These are phyloP conservation scores for Ochotona curzoniae DNA, from an alignment of 2,113 vertebrate species.

Conservation along the genomic window DNA sequence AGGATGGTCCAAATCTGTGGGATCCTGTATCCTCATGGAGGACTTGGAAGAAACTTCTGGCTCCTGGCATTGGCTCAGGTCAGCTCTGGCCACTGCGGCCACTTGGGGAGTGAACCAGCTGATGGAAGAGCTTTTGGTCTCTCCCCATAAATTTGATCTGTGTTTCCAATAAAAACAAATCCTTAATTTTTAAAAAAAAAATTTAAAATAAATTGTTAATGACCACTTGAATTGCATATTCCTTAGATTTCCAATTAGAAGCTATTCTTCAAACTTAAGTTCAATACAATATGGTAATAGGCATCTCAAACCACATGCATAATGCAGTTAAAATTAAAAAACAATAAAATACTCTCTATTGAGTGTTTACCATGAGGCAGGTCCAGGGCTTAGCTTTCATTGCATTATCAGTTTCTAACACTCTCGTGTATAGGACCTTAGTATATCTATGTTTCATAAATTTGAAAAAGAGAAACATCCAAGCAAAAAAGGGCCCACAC, in stretches of 20 bases:
- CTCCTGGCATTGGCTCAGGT: too few relatives aligned
- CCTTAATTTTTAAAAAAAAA: too few relatives aligned
- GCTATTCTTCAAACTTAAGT: not conserved
- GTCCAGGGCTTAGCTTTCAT: not conserved
- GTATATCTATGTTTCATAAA: not conserved
- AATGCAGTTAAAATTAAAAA: not conserved
- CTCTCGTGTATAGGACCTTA: not conserved
- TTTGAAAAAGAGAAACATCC: slow-evolving; percentile 11
- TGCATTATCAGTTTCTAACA: not conserved
- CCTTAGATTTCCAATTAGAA: not conserved
- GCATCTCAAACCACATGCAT: slow-evolving; percentile 2
- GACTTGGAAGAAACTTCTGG: too few relatives aligned
- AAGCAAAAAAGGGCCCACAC: not conserved
- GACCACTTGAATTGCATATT: not conserved
- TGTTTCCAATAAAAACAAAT: too few relatives aligned
- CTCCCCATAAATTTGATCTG: too few relatives aligned
- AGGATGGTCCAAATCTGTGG: too few relatives aligned
- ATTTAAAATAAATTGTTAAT: not conserved
- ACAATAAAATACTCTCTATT: slow-evolving; percentile 14
- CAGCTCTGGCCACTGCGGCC: too few relatives aligned
- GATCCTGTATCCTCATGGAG: too few relatives aligned
- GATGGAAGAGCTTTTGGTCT: too few relatives aligned
- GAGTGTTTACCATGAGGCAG: not conserved
- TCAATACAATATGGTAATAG: not conserved
- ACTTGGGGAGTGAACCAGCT: too few relatives aligned